Base-by-base conservation (phyloP, 2,888 invertebrate genomes). In the Himalopsyche kuldschensis region DNA sequence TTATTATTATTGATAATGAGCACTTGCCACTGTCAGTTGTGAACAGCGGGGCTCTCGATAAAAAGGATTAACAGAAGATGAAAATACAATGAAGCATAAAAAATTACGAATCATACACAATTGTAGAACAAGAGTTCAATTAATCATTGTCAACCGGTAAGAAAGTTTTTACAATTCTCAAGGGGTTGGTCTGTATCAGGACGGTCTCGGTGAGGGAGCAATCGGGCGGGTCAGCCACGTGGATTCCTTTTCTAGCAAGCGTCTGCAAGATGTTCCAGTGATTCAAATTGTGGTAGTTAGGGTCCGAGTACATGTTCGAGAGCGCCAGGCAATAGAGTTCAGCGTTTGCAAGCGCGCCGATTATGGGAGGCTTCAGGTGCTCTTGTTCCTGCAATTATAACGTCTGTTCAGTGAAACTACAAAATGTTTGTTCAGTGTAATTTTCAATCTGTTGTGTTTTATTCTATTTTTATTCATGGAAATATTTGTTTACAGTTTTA, bases 231-330 rank as follows among this genome's bases (percentile, higher is more conserved):
- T 97, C 97, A 83, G 94, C 93, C 87, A 97, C 95, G 88, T 95
- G 96, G 84, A 98, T 95, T 86, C 98, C 98, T 91, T 98, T 98
- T 89, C 98, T 93, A 87, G 96, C 95, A 88, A 99, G 92, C 82
- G 97, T 97, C 93, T 98, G 98, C 89, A 98, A 94, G 89, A 98
- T 97, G 89, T 97, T 96, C 95, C 96, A 96, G 91, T 98, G 98
- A 92, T 97, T 98, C 88, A 98, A 94, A 91, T 96, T 97, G 93
- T 97, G 96, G 92, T 97, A 98, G 92, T 97, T 97, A 85, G 97
- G 98, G 92, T 98, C 98, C 86, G 97, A 97, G 92, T 98, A 98
- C 92, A 98, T 96, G 93, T 97, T 97, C 88, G 97, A 96, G 90
- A 98, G 92, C 84, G 98, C 97, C 90, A 96, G 93, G 91, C 98